Percentiles rank a stretch among this genome's conserved stretches.
These are phyloP conservation scores for Papilio polyxenes DNA, from an alignment of 1,140 invertebrate genomes.

Conservation along the genomic window DNA sequence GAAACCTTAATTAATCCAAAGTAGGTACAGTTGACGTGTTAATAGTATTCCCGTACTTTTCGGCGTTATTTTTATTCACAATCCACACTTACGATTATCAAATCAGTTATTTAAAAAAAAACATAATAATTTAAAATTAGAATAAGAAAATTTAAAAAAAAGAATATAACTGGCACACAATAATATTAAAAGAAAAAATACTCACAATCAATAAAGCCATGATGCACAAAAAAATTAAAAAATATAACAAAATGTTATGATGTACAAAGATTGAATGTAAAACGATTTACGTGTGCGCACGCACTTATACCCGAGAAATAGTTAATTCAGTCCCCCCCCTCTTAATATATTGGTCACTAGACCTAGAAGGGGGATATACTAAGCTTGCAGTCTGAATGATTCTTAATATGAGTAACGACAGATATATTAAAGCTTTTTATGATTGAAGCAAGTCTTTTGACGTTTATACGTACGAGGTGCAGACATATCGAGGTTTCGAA, in stretches of 20 bases:
- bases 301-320: conserved; percentile 64
- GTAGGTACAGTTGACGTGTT: too few species aligned
- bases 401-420: not conserved
- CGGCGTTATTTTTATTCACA: too few species aligned
- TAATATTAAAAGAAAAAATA: conserved; percentile 39
- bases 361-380: conserved; percentile 22
- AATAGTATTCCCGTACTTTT: too few species aligned
- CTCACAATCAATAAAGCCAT: conserved; percentile 54
- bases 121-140: not conserved
- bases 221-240: conserved; percentile 35
- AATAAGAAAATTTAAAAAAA: not conserved
- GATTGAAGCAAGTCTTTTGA: not conserved
- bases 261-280: conserved; percentile 49
- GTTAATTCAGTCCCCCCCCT: conserved; percentile 55
- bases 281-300: conserved; percentile 44
- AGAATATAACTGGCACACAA: not conserved
- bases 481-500: too few species aligned
- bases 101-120: not conserved
- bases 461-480: too few species aligned
- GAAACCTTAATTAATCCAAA: too few species aligned
- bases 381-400: not conserved
- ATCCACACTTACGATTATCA: too few species aligned
- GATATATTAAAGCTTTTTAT: not conserved
- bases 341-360: conserved; percentile 18
- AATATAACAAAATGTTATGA: conserved; percentile 36